Conservation (phyloP, 2,113 vertebrate genomes). For the Hippolais icterina region DNA sequence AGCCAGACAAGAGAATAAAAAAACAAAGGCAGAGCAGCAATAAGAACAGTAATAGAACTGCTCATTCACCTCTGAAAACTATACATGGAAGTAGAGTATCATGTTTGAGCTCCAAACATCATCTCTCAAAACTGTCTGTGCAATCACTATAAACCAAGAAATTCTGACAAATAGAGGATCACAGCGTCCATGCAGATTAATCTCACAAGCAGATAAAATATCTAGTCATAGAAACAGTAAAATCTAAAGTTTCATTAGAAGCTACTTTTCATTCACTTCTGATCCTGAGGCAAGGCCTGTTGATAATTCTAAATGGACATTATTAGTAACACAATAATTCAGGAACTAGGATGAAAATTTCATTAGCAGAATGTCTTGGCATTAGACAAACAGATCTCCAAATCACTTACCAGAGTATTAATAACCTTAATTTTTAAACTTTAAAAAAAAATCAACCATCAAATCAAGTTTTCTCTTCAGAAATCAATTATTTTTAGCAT, state of each 20-base stretch:
- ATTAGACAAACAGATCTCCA: not conserved
- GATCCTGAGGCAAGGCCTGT: not conserved
- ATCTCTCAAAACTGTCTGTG: not conserved
- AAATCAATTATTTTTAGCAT: not conserved
- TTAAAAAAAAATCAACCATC: not conserved
- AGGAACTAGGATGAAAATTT: not conserved
- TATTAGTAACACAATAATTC: not conserved
- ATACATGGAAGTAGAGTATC: not conserved
- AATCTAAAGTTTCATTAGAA: not conserved
- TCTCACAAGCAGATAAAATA: not conserved
- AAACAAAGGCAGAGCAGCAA: not conserved
- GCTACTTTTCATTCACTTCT: not conserved
- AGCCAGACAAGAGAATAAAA: not conserved
- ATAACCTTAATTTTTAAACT: not conserved
- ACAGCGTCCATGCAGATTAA: not conserved
- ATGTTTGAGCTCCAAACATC: not conserved
- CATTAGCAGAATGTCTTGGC: not conserved
- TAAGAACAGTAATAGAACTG: not conserved
- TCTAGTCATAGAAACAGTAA: not conserved
- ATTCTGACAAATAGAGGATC: not conserved
- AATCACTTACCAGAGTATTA: not conserved
- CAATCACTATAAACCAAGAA: not conserved
- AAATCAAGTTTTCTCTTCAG: not conserved
- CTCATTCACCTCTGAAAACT: not conserved
- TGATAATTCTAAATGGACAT: not conserved